phyloP scores from a whole-genome alignment of 2,888 invertebrate species.

The Lasioglossum vierecki region DNA sequence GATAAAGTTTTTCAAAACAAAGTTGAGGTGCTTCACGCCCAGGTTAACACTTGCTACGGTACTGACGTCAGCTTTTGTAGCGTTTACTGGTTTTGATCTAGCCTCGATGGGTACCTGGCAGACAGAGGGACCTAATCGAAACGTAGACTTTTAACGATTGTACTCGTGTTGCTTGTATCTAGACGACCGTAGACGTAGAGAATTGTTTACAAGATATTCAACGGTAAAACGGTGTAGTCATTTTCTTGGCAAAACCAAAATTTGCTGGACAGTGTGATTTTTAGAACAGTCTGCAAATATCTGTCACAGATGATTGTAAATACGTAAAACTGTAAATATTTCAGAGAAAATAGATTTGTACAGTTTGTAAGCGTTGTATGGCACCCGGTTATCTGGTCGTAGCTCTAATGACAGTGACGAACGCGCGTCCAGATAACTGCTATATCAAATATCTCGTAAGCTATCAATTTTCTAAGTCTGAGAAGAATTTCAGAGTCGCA shows the following conservation, averaged over 20 bases:
- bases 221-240: background rate
- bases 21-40: conserved; percentile 42
- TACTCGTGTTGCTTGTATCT: background rate
- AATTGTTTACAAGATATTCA: background rate
- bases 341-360: background rate
- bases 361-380: background rate
- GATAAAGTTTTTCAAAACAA: conserved; percentile 37
- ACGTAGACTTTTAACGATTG: background rate
- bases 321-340: background rate
- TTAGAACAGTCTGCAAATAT: background rate
- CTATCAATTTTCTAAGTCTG: background rate
- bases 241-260: background rate
- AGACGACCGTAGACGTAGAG: background rate
- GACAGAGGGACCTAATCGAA: background rate
- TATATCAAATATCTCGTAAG: background rate
- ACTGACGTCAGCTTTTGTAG: conserved; percentile 68
- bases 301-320: background rate
- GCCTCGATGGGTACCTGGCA: conserved; percentile 46
- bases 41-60: conserved; percentile 57
- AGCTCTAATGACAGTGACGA: background rate
- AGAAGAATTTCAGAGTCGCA: background rate
- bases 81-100: conserved; percentile 58
- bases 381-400: background rate
- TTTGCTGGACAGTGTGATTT: background rate
- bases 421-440: background rate